phyloP scores from a whole-genome alignment of 2,797 vertebrate genomes.

The Zalophus californianus region DNA sequence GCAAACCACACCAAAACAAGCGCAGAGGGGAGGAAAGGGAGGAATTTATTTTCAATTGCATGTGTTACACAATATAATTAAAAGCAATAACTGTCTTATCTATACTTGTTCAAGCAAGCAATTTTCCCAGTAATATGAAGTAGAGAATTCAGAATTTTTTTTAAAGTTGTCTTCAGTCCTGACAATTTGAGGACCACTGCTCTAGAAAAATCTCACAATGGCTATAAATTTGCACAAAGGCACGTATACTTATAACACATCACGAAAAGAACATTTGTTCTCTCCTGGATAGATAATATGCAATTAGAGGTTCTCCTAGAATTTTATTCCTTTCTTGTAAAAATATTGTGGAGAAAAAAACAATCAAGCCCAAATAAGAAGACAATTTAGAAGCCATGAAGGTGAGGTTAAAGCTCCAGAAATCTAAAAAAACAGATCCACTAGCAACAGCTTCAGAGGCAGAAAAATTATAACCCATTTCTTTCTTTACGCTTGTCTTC shows the following conservation, averaged over 20 bases:
- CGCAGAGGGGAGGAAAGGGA: background rate
- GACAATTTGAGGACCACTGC: background rate
- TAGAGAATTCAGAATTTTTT: background rate
- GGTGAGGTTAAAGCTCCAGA: background rate
- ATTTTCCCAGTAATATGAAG: conserved; percentile 3
- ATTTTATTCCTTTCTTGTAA: conserved; percentile 34
- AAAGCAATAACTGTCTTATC: background rate
- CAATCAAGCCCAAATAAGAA: conserved; percentile 15
- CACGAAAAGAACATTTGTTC: background rate
- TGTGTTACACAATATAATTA: background rate
- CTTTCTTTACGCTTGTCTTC: background rate
- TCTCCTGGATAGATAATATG: background rate
- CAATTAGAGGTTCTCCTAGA: background rate
- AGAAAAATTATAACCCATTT: background rate
- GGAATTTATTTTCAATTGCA: background rate
- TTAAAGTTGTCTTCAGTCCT: background rate
- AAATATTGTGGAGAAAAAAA: background rate
- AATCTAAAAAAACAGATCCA: background rate
- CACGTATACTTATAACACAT: background rate
- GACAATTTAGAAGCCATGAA: background rate
- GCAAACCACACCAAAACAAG: background rate
- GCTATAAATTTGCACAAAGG: background rate
- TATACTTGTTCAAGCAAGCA: conserved; percentile 3
- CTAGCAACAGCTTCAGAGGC: background rate
- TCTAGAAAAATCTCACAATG: background rate